Evolutionary conservation across 1,140 invertebrate species (phyloP).

Genomic region (Mycetomoellerius zeteki): DNA sequence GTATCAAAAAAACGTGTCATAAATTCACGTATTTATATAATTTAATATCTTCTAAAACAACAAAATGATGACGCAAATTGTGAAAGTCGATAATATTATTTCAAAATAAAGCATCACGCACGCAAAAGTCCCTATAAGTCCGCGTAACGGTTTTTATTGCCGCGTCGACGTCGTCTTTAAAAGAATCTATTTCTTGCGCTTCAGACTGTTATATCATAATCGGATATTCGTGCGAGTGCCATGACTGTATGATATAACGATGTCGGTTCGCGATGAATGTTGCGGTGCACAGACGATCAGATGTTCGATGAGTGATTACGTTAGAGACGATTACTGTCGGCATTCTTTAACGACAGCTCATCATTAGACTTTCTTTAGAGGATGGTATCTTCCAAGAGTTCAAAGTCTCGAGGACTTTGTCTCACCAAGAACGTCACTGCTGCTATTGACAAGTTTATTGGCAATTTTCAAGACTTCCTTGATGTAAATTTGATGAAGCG

Average conservation of each 20-base stretch:
- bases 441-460: constrained; percentile 12
- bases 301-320: constrained; percentile 19
- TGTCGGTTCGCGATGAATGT: constrained; percentile 3
- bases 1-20: too few species aligned
- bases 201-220: constrained; percentile 10
- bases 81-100: neutral
- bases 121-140: neutral
- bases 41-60: neutral
- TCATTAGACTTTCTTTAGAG: constrained; percentile 1
- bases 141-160: constrained; percentile 10
- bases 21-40: neutral
- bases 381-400: neutral
- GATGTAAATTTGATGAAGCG: constrained; percentile 3
- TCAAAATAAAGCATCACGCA: neutral
- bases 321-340: neutral
- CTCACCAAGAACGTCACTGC: neutral
- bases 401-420: constrained; percentile 10
- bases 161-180: constrained; percentile 6
- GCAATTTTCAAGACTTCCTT: constrained; percentile 1
- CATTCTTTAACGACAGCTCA: constrained; percentile 2
- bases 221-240: neutral
- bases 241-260: constrained; percentile 17
- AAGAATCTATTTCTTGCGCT: constrained; percentile 13
- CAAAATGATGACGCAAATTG: neutral
- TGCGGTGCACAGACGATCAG: neutral